Evolutionary conservation across 2,888 invertebrate genomes (phyloP).

Genomic region (Masnerella sp.): DNA sequence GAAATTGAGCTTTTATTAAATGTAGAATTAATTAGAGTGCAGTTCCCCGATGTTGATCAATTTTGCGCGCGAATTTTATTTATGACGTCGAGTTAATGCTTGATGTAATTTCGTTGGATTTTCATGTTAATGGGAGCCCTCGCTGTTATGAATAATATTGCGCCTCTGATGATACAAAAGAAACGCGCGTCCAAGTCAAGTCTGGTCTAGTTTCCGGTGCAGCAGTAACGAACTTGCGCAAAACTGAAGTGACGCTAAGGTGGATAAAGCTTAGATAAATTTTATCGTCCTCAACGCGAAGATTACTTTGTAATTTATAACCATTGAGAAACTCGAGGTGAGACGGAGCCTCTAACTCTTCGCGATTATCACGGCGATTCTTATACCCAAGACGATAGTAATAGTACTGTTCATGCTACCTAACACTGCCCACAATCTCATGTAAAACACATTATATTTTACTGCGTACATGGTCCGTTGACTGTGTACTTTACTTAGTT

Average conservation of each 20-base stretch:
- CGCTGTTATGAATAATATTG: constrained; percentile 27
- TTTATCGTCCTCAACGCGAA: constrained; percentile 66
- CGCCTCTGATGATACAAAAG: constrained; percentile 37
- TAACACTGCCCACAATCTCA: constrained; percentile 33
- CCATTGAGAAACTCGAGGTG: constrained; percentile 58
- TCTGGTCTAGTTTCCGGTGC: constrained; percentile 37
- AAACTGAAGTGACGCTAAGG: constrained; percentile 64
- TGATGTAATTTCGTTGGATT: constrained; percentile 39
- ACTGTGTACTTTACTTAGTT: constrained; percentile 17
- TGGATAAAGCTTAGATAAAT: constrained; percentile 64
- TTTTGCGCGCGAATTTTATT: constrained; percentile 40
- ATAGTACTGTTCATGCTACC: constrained; percentile 42
- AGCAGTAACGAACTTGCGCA: constrained; percentile 55
- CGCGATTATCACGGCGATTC: constrained; percentile 65
- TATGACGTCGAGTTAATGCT: constrained; percentile 29
- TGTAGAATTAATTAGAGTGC: constrained; percentile 36
- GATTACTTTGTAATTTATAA: constrained; percentile 67
- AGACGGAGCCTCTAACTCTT: constrained; percentile 62
- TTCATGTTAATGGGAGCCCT: constrained; percentile 41
- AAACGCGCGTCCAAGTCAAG: constrained; percentile 37
- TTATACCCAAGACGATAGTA: constrained; percentile 62
- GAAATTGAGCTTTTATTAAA: constrained; percentile 27
- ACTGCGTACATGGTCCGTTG: constrained; percentile 8
- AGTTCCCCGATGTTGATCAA: constrained; percentile 21
- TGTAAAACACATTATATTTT: constrained; percentile 48